Base-by-base conservation (phyloP, 1,140 invertebrate genomes). In the Hycleus phaleratus region DNA sequence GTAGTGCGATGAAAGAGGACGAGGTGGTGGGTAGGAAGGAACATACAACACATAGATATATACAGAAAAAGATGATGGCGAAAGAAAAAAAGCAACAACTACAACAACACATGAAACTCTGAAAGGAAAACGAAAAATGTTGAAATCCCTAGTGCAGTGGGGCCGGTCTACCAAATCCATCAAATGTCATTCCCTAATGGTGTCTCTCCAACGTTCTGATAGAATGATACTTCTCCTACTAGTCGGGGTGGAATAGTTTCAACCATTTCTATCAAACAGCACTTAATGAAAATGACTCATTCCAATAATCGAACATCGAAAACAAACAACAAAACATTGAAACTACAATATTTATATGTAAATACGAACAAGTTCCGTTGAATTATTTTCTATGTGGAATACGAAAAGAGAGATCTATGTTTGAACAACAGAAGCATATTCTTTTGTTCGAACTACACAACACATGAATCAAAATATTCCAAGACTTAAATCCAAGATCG, bases 401-500 rank as follows among this genome's bases (percentile, higher is more conserved):
- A 32, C 4, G 32, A 32, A 32, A 7, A 32, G 32, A 32, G 32
- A 32, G 32, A 11, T 42, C 9, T 10, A 9, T n/a, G 40, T 42
- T 54, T 45, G 25, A 45, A 43, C 50, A 61, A 67, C 63, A 63
- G 65, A 67, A 65, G 65, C 63, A 50, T 57, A 46, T 64, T 61
- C 60, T 61, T 61, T 62, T 65, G 62, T 59, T 60, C 46, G 61
- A 60, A 61, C 54, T 53, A 56, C 51, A 62, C 55, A 51, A 58
- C 52, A 54, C 61, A 65, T 67, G 65, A 65, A 67, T 67, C 63
- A 67, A 65, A 67, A 63, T 65, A 65, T 68, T 65, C 63, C 67
- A 25, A 49, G 60, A 58, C 59, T 65, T 62, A 65, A 61, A 58
- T 56, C 59, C 60, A 59, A 66, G 68, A 71, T 71, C 68, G 66